Evolutionary conservation across 2,888 invertebrate species (phyloP).

Genomic region (Orchesella flavescens): DNA sequence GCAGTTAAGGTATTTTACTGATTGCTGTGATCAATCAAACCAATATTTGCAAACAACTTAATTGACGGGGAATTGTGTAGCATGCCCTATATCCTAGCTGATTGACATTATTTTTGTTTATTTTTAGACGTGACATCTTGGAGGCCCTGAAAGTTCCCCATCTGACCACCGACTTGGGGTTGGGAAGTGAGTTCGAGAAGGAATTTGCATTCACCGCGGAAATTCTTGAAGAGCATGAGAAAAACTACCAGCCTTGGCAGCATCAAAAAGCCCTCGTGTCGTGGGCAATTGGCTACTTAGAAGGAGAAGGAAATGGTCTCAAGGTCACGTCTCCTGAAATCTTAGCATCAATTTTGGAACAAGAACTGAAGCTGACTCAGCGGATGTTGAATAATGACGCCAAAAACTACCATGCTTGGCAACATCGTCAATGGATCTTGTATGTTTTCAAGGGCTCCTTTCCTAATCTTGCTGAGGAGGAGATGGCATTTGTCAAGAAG

Average conservation of each 20-base stretch:
- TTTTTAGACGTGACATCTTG: conserved; percentile 84
- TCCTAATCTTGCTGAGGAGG: conserved; percentile 77
- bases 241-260: conserved; percentile 98
- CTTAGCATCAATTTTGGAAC: conserved; percentile 41
- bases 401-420: conserved; percentile 99
- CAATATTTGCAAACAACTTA: too few relatives aligned
- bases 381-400: conserved; percentile 87
- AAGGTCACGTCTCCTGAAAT: conserved; percentile 26
- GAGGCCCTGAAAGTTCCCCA: conserved; percentile 74
- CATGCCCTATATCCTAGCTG: not conserved
- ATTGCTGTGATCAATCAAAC: not conserved
- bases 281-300: conserved; percentile 82
- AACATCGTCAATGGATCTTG: conserved; percentile 94
- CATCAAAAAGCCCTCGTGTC: conserved; percentile 92
- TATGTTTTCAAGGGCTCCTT: conserved; percentile 84
- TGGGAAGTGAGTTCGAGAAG: conserved; percentile 84
- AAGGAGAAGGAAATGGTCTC: too few relatives aligned
- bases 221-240: conserved; percentile 90
- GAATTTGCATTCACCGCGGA: conserved; percentile 89
- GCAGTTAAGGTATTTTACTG: conserved; percentile 83
- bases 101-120: not conserved
- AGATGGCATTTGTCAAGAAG: conserved; percentile 87
- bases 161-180: conserved; percentile 73
- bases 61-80: too few relatives aligned
- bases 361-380: conserved; percentile 88